Evolutionary conservation across 2,113 vertebrate species (phyloP).

Genomic region (Carettochelys insculpta): DNA sequence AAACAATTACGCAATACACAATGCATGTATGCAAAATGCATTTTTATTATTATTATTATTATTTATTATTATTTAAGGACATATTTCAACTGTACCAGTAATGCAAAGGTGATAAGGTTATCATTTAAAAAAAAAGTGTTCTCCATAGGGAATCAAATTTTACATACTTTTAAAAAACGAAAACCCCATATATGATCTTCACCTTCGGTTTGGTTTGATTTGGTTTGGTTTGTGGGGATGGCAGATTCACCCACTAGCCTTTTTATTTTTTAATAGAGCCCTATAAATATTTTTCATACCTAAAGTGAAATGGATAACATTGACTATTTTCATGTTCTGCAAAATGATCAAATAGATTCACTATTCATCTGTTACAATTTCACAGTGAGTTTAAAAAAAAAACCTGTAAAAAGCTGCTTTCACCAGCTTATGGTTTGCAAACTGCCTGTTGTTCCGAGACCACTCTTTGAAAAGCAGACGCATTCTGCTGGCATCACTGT

Average conservation of each 20-base stretch:
- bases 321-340: constrained; percentile 44
- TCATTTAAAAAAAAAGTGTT: constrained; percentile 11
- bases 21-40: neutral
- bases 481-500: no score
- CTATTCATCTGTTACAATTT: constrained; percentile 34
- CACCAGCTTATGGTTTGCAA: constrained; percentile 34
- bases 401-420: constrained; percentile 25
- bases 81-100: neutral
- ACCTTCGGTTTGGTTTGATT: neutral
- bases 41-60: no score
- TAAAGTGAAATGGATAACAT: constrained; percentile 31
- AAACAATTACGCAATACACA: neutral
- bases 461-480: no score
- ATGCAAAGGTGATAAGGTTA: neutral
- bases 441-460: constrained; percentile 50
- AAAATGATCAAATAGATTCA: constrained; percentile 25
- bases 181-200: neutral
- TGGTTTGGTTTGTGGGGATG: neutral
- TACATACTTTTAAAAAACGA: constrained; percentile 7
- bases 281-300: constrained; percentile 37
- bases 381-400: neutral
- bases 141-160: neutral
- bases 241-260: neutral
- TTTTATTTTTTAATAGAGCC: constrained; percentile 44
- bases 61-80: no score